Conservation (phyloP, 2,888 invertebrate genomes). For the Mesorhabditis belari region DNA sequence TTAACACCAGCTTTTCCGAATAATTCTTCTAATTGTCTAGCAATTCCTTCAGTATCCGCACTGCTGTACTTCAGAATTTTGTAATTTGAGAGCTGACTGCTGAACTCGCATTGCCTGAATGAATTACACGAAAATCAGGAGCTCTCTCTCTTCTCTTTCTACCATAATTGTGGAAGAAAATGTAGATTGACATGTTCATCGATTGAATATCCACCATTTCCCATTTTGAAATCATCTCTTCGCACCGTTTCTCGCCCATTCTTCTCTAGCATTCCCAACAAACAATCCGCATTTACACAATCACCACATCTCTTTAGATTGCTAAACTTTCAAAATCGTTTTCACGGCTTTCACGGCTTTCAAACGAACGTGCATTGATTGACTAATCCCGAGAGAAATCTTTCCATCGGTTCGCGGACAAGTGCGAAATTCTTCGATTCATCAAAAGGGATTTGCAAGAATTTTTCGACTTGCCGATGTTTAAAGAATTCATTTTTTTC, state of each 20-base stretch:
- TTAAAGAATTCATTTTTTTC: neutral
- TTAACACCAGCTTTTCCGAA: neutral
- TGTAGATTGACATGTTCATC: neutral
- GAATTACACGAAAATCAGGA: neutral
- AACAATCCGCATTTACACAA: neutral
- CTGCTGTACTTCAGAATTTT: neutral
- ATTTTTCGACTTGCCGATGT: neutral
- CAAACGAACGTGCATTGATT: neutral
- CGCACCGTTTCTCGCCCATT: neutral
- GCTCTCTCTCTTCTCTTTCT: neutral
- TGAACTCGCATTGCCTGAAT: neutral
- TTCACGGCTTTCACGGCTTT: neutral
- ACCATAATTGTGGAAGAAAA: neutral
- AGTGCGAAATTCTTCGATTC: neutral
- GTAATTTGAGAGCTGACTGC: neutral
- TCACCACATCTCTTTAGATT: neutral
- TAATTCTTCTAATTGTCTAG: neutral
- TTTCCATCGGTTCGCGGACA: neutral
- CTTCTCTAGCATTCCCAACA: neutral
- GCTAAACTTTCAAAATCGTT: neutral
- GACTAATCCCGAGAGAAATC: neutral
- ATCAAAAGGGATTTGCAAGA: neutral
- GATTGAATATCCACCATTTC: neutral
- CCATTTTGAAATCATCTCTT: neutral
- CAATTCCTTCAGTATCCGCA: neutral